Conservation (phyloP, 2,113 vertebrate species). For the Hepsetus odoe region DNA sequence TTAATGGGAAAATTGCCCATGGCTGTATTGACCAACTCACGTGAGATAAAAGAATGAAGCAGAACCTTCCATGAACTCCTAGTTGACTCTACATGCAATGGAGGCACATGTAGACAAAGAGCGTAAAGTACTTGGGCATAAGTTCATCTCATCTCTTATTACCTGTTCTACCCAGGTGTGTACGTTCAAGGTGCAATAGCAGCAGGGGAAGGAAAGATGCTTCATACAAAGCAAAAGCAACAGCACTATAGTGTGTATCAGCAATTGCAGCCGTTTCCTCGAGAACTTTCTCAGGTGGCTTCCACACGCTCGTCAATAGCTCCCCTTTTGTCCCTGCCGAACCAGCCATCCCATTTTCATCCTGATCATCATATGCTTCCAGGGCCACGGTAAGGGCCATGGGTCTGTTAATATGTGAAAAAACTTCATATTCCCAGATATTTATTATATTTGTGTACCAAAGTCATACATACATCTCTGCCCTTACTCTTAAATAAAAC, state of each 20-base stretch:
- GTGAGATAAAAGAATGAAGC: too few species aligned
- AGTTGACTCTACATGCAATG: too few species aligned
- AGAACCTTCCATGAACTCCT: too few species aligned
- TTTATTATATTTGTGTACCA: too few species aligned
- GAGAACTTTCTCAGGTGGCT: not conserved
- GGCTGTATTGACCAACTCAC: too few species aligned
- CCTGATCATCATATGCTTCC: not conserved
- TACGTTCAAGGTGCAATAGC: not conserved
- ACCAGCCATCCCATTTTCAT: not conserved
- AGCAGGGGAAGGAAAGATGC: slow-evolving; percentile 66
- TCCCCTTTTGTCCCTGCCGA: slow-evolving; percentile 24
- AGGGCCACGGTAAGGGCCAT: slow-evolving; percentile 18
- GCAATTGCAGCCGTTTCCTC: slow-evolving; percentile 68
- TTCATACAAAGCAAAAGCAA: slow-evolving; percentile 51
- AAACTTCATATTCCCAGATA: not conserved
- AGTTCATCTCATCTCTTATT: not conserved
- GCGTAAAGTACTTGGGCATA: too few species aligned
- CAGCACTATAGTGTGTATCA: slow-evolving; percentile 71
- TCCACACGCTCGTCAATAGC: slow-evolving; percentile 40
- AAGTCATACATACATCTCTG: too few species aligned
- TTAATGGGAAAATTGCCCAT: too few species aligned
- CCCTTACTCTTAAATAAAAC: too few species aligned
- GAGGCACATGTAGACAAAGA: too few species aligned
- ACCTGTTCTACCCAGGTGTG: not conserved
- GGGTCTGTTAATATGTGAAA: not conserved